Evolutionary conservation across 1,140 invertebrate species (phyloP), one percentile per base, ranked within the genome.

Genomic region (Leguminivora glycinivorella): DNA sequence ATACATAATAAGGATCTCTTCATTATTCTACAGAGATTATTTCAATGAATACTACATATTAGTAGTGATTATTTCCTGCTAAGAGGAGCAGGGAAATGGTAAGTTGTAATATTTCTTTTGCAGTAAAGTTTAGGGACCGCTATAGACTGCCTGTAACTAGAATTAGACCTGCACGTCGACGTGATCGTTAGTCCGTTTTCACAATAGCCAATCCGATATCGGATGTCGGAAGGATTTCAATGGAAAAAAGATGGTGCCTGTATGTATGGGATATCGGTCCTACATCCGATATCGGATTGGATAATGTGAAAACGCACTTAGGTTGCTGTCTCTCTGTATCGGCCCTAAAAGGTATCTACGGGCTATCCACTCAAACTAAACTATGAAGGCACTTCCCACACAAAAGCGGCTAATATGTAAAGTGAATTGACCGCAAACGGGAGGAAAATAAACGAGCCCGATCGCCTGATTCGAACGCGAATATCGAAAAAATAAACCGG

Each of bases 401-500:
- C 43, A 38, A 17, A 47, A 6, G 47, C 47, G 17, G 47, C 43
- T 52, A 52, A 22, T 52, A 52, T 52, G 47, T 22, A 52, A 52
- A 52, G 47, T 52, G 47, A 52, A 52, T 52, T 52, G 47, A 52
- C 47, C 47, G 19, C 47, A 22, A 52, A 52, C 47, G 17, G 19
- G 47, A 52, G 47, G 47, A 52, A 52, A 52, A 52, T 52, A 52
- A 52, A 52, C 47, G 47, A 52, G 7, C 19, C 47, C 19, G 47
- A 10, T 52, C 47, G 47, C 5, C 22, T 22, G 17, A 52, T 52
- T 4, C 17, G 43, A 22, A 52, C 43, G 43, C 17, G 17, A 52
- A 52, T 52, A 52, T 52, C 47, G 19, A 52, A 52, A 52, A 52
- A 52, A 52, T 22, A 52, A 52, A 52, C 47, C 17, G 47, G 47